Evolutionary conservation across 64 coral and sea anemone species (phyloP).

Genomic region (Pocillopora verrucosa): DNA sequence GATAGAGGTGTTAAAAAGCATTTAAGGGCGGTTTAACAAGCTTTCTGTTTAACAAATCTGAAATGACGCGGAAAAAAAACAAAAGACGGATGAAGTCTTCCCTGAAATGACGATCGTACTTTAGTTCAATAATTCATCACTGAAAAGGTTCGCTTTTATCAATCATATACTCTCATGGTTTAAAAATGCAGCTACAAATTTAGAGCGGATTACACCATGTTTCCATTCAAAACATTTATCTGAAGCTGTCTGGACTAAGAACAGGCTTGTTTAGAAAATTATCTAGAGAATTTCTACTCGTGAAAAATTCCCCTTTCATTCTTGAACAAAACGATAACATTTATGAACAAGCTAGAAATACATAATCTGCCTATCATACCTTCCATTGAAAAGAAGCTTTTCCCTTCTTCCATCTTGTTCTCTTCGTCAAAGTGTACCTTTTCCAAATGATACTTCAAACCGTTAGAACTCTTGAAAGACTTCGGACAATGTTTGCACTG

Average conservation of each 20-base stretch:
- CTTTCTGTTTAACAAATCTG: no score
- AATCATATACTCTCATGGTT: no score
- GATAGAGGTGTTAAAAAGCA: no score
- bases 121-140: no score
- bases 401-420: background rate
- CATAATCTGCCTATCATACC: background rate
- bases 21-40: no score
- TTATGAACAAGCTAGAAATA: background rate
- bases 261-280: background rate
- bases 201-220: background rate
- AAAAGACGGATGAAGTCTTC: no score
- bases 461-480: slow-evolving; percentile 79
- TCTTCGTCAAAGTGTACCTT: slow-evolving; percentile 62
- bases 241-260: background rate
- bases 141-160: no score
- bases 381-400: background rate
- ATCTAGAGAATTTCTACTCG: no score
- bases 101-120: no score
- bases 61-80: no score
- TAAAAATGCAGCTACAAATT: no score
- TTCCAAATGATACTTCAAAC: slow-evolving; percentile 72
- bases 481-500: slow-evolving; percentile 51
- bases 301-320: no score
- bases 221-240: background rate
- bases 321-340: background rate